A percentile compares a stretch with the other conserved stretches of the same genome.
These are phyloP conservation scores for Hydrozoanthus tunicans DNA, from an alignment of 64 coral and sea anemone species.

Conservation along the genomic window DNA sequence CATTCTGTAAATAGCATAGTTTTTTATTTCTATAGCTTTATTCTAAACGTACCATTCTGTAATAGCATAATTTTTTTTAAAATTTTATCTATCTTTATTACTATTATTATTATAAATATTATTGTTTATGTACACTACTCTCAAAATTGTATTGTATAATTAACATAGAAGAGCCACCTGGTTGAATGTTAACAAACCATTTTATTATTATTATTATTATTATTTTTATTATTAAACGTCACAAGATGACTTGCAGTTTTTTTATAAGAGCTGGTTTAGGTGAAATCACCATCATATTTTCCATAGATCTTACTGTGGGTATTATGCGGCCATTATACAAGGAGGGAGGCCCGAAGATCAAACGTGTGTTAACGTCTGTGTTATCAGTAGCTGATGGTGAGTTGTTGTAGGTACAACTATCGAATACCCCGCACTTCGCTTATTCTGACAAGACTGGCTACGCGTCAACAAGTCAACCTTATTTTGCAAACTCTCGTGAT, in stretches of 20 bases:
- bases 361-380: not conserved
- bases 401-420: not conserved
- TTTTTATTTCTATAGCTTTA: too few species aligned
- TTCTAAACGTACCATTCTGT: too few species aligned
- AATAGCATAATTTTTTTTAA: too few species aligned
- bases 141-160: too few species aligned
- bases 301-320: slow-evolving; percentile 19
- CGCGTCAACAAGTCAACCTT: not conserved
- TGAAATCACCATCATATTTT: not conserved
- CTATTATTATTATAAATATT: too few species aligned
- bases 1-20: too few species aligned
- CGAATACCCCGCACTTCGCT: too few species aligned
- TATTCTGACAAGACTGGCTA: not conserved
- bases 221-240: not conserved
- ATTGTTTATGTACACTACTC: too few species aligned
- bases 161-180: too few species aligned
- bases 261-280: not conserved
- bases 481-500: too few species aligned
- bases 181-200: not conserved
- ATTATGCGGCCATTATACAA: slow-evolving; percentile 1
- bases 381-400: slow-evolving; percentile 16
- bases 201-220: not conserved
- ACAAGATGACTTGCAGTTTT: not conserved
- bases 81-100: too few species aligned
- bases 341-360: slow-evolving; percentile 2